Base-by-base conservation (phyloP, 2,797 vertebrate genomes). In the Crenuchus spilurus region DNA sequence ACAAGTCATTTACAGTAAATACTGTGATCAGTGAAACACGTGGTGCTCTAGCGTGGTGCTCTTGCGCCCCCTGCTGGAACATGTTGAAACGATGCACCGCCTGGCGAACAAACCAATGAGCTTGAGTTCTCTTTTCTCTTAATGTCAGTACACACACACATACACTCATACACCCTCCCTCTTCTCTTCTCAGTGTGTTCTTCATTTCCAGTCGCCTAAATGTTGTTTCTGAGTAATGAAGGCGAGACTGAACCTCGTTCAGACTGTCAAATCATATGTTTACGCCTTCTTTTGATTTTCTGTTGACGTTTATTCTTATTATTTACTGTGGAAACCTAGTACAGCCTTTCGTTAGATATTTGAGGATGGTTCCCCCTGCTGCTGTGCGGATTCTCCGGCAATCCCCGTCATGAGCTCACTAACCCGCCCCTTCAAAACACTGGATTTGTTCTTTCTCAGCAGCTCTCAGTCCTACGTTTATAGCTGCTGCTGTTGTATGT, bases 361-460 rank as follows among this genome's bases (percentile, higher is more conserved):
- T 11, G 73, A 46, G 67, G 71, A 72, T 68, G 81, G 66, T 79
- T 70, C 55, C 68, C 54, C 64, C 72, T 71, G 74, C 74, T 46
- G 24, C 57, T 51, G 24, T 58, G 77, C 48, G 76, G 70, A 51
- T 26, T 60, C 72, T 79, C 82, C 83, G 80, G 77, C 70, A 51
- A 67, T 67, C 83, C 81, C 77, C 80, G 86, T 84, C 82, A 76
- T 92, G 88, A 89, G 81, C 87, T 86, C 85, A 70, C 80, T 80
- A 78, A 83, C 70, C 86, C 85, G 81, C 72, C 82, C 82, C 81
- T 85, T 74, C 75, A 68, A 54, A 69, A 39, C 74, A 64, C 28
- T 90, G 87, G 88, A 88, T 84, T 87, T 83, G 76, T 68, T 49
- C 39, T 6, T 67, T 83, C 78, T 8, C 57, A 81, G 57, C 39